These are phyloP conservation scores for Agrochola lychnidis DNA, from an alignment of 2,888 invertebrate species.

Conservation along the genomic window DNA sequence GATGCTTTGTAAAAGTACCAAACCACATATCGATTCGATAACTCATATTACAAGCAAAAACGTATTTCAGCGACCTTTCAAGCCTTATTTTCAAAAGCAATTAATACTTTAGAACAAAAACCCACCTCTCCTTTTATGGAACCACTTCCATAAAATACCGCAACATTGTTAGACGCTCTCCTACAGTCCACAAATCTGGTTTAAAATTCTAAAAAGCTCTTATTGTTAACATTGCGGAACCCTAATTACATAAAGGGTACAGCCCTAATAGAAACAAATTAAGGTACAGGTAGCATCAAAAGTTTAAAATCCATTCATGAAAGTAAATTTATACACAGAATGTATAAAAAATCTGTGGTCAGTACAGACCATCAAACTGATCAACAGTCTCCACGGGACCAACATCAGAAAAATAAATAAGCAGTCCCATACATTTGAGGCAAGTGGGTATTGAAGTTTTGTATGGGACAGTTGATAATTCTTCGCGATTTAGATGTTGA, in stretches of 20 bases:
- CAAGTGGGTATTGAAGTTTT: too few relatives aligned
- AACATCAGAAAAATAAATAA: not conserved
- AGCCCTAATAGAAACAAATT: slow-evolving; percentile 11
- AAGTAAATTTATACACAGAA: not conserved
- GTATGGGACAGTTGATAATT: too few relatives aligned
- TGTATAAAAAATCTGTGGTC: not conserved
- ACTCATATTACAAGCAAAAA: not conserved
- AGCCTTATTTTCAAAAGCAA: not conserved
- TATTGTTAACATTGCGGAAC: slow-evolving; percentile 19
- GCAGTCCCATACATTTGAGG: too few relatives aligned
- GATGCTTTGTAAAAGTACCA: not conserved
- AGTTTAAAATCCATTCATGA: not conserved
- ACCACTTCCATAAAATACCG: slow-evolving; percentile 4
- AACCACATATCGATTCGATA: not conserved
- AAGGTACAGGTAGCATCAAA: not conserved
- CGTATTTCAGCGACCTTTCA: slow-evolving; percentile 1
- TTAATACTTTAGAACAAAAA: slow-evolving; percentile 3
- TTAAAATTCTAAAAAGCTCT: slow-evolving; percentile 25
- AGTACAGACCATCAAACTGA: too few relatives aligned
- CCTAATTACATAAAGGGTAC: slow-evolving; percentile 23
- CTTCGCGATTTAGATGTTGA: too few relatives aligned
- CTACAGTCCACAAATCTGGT: not conserved
- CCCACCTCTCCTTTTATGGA: not conserved
- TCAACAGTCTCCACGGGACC: not conserved
- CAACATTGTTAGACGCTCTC: slow-evolving; percentile 2